These are phyloP conservation scores for Cynodonichthys magdalenae DNA, from an alignment of 2,797 vertebrate genomes.

Conservation along the genomic window DNA sequence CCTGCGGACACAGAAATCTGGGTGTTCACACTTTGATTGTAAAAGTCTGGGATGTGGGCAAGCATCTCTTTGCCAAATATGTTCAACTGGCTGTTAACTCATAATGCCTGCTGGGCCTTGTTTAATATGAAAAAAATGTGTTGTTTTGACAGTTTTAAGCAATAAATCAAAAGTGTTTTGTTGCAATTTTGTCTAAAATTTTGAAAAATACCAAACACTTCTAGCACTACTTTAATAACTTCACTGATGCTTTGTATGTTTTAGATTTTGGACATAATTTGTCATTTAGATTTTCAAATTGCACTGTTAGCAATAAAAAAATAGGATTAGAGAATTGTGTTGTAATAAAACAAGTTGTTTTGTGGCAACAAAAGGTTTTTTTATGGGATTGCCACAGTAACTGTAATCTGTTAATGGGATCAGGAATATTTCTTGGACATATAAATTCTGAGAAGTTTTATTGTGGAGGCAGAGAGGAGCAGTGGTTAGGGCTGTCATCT, in stretches of 20 bases:
- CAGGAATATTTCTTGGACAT: not conserved
- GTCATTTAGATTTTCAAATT: slow-evolving; percentile 19
- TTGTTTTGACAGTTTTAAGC: not conserved
- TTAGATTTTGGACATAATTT: slow-evolving; percentile 31
- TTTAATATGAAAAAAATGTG: not conserved
- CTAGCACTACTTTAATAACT: not conserved
- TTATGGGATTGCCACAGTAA: slow-evolving; percentile 7
- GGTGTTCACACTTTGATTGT: slow-evolving; percentile 13
- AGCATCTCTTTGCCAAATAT: not conserved
- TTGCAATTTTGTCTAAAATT: slow-evolving; percentile 11
- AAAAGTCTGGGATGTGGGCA: slow-evolving; percentile 2
- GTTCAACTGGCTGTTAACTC: not conserved
- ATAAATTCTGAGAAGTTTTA: not conserved
- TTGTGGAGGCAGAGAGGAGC: no score
- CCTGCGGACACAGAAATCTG: slow-evolving; percentile 18
- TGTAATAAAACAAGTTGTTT: slow-evolving; percentile 20
- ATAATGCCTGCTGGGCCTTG: not conserved
- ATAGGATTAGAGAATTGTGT: slow-evolving; percentile 16
- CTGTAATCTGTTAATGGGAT: slow-evolving; percentile 3
- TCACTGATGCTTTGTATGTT: slow-evolving; percentile 3
- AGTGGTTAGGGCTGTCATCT: no score
- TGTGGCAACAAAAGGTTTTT: slow-evolving; percentile 7
- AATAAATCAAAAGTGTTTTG: not conserved
- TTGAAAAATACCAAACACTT: not conserved
- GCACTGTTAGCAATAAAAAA: slow-evolving; percentile 13